A percentile compares a stretch with the other conserved stretches of the same genome.
Conservation (phyloP, 2,888 invertebrate genomes). For the Cenopis cana region DNA sequence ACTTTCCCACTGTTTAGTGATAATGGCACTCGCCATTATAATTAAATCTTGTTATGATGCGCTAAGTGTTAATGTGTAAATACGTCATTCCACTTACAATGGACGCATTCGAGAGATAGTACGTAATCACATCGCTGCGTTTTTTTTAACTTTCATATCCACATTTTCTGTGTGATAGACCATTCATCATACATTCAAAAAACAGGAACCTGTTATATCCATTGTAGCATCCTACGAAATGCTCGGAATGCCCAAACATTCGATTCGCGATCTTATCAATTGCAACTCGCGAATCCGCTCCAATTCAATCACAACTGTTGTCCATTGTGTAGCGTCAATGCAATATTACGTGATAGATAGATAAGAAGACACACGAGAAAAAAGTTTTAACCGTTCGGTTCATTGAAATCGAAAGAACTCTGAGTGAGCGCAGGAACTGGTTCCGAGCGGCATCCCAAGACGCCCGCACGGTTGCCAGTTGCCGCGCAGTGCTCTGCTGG, state of each 20-base stretch:
- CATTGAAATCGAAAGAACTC: constrained; percentile 80
- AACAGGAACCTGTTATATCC: background rate
- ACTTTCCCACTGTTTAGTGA: constrained; percentile 2
- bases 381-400: constrained; percentile 83
- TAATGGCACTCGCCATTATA: background rate
- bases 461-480: constrained; percentile 58
- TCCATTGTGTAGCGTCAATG: constrained; percentile 51
- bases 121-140: background rate
- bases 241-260: constrained; percentile 35
- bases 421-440: constrained; percentile 76
- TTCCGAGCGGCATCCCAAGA: constrained; percentile 76
- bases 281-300: constrained; percentile 53
- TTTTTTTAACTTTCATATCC: background rate
- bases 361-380: constrained; percentile 72
- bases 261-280: constrained; percentile 44
- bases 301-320: constrained; percentile 47
- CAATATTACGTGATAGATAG: constrained; percentile 64
- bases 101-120: background rate
- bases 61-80: background rate
- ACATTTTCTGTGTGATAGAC: background rate
- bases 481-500: constrained; percentile 77
- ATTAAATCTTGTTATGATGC: background rate
- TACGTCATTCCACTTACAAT: background rate
- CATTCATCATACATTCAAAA: background rate
- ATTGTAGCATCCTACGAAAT: constrained; percentile 8